Evolutionary conservation across 2,888 invertebrate species (phyloP).

Genomic region (Stegana nigrithorax): DNA sequence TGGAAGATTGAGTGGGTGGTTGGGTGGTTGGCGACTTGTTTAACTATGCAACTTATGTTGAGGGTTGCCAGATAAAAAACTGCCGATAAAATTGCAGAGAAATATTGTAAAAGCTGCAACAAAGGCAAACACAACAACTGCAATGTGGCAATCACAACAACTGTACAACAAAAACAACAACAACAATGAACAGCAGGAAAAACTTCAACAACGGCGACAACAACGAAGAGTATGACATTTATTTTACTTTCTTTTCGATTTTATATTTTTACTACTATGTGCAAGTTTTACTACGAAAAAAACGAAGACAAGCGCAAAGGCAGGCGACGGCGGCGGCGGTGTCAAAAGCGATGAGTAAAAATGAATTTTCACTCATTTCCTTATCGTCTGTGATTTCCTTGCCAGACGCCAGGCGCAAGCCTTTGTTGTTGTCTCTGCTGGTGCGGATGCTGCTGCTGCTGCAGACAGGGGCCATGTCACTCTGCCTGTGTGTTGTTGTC

Average conservation of each 20-base stretch:
- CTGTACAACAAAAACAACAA: not conserved
- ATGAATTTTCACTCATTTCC: conserved; percentile 64
- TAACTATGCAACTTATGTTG: too few relatives aligned
- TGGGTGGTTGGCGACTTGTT: too few relatives aligned
- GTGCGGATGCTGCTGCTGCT: not conserved
- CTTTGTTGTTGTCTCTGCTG: not conserved
- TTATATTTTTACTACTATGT: conserved; percentile 5
- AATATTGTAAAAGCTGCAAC: conserved; percentile 9
- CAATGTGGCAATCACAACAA: not conserved
- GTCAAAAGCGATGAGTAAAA: conserved; percentile 29
- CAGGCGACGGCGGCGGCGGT: not conserved
- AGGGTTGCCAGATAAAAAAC: conserved; percentile 12
- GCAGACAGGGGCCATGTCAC: not conserved
- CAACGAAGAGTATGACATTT: conserved; percentile 12
- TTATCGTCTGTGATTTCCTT: conserved; percentile 65
- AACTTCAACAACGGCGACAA: not conserved
- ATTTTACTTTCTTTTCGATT: too few relatives aligned
- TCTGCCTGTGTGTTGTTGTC: conserved; percentile 11
- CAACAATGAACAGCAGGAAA: not conserved
- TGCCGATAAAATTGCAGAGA: conserved; percentile 12
- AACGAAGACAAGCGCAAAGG: not conserved
- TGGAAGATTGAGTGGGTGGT: too few relatives aligned
- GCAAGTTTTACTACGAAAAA: conserved; percentile 9
- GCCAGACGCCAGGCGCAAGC: conserved; percentile 28
- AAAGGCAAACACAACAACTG: not conserved